Evolutionary conservation across 1,140 invertebrate species (phyloP), one percentile per base, ranked within the genome.

Genomic region (Pinna nobilis): DNA sequence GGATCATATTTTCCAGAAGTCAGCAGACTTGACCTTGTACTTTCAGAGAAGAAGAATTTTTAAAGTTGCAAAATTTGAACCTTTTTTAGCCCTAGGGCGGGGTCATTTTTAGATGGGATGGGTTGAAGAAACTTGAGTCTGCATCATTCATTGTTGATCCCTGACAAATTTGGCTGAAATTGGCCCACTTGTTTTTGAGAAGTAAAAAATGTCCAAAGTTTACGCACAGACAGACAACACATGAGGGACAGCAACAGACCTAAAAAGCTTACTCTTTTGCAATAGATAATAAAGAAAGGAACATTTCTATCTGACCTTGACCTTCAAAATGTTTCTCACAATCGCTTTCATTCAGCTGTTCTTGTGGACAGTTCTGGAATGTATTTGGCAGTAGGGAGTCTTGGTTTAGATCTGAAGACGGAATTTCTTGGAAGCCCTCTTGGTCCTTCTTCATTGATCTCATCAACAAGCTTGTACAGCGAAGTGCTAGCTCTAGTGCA

Each of bases 401-500:
- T 2, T 33, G 49, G 63, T 53, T 23, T 23, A 35, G n/a, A 15
- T n/a, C 47, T 3, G 30, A 51, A 11, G 60, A 35, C 11, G 35
- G 41, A 41, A 76, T 71, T 39, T 78, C 65, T 61, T 78, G 75
- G 3, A 61, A 41, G 20, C 68, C 44, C 20, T 73, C 63, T 32
- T 1, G 55, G 64, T 85, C 83, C 49, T 85, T 86, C 18, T 86
- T 89, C 89, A 91, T 91, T 13, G 93, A 93, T n/a, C 93, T 90
- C 60, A 94, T 86, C 35, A 94, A 90, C 44, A 94, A 89, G 13
- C 92, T 93, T n/a, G 93, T 94, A 86, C 95, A 97, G 53, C 94
- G 91, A 25, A 92, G 81, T n/a, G 96, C 95, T n/a, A 98, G 90
- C 86, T 98, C 96, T 30, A 98, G 90, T 11, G 96, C 96, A 89